Evolutionary conservation across 2,797 vertebrate genomes (phyloP).

Genomic region (Danionella dracula): DNA sequence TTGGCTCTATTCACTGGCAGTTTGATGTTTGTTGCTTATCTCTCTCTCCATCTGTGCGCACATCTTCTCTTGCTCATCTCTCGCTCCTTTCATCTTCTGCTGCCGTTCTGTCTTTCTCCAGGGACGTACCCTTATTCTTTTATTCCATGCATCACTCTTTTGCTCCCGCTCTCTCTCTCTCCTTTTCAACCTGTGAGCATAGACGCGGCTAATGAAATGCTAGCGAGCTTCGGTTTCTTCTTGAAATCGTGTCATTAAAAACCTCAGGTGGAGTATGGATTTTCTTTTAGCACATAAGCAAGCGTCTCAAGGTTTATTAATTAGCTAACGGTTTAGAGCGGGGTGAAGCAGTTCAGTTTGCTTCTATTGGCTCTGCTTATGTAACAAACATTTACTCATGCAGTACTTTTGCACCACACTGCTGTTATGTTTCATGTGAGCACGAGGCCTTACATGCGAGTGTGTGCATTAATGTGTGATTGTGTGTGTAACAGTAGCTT

Average conservation of each 20-base stretch:
- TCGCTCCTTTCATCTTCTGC: constrained; percentile 36
- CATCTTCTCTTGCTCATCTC: constrained; percentile 1
- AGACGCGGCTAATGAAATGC: constrained; percentile 50
- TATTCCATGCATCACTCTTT: constrained; percentile 32
- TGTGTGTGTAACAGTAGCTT: constrained; percentile 40
- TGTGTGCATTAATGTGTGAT: constrained; percentile 29
- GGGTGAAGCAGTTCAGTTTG: constrained; percentile 20
- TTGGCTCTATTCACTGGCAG: constrained; percentile 26
- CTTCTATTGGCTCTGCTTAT: constrained; percentile 11
- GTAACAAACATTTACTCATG: constrained; percentile 23
- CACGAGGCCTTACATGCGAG: constrained; percentile 35
- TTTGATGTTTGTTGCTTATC: constrained; percentile 25
- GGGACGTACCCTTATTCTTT: constrained; percentile 30
- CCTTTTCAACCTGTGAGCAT: constrained; percentile 39
- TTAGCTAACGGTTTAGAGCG: constrained; percentile 29
- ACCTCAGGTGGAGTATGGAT: constrained; percentile 50
- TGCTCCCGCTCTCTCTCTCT: constrained; percentile 35
- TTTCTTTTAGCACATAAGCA: constrained; percentile 40
- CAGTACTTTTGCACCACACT: background rate
- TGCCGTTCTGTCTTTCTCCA: constrained; percentile 18
- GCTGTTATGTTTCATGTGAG: constrained; percentile 22
- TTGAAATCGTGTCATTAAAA: constrained; percentile 57
- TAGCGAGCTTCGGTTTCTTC: constrained; percentile 42
- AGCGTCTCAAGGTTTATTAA: constrained; percentile 36
- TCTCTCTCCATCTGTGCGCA: constrained; percentile 5